phyloP scores from a whole-genome alignment of 2,113 vertebrate genomes.

The Lagopus leucura region DNA sequence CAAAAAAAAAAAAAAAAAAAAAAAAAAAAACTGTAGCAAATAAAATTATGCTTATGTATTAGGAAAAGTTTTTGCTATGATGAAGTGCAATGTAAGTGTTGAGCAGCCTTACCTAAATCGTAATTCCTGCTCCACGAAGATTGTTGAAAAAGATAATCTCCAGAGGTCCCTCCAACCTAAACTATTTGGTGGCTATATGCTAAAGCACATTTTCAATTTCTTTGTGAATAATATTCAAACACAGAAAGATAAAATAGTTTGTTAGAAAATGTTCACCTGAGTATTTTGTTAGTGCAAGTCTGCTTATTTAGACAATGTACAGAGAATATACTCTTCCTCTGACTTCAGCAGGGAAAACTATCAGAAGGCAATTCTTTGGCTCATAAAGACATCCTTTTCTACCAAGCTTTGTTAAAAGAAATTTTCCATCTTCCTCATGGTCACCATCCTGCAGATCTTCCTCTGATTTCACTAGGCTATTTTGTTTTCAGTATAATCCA shows the following conservation, averaged over 20 bases:
- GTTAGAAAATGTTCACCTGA: background rate
- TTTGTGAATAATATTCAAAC: background rate
- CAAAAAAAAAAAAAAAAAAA: background rate
- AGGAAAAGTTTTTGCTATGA: background rate
- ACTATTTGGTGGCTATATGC: background rate
- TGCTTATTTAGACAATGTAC: background rate
- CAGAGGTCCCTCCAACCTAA: slow-evolving; percentile 53
- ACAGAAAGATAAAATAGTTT: background rate
- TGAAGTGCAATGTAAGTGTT: background rate
- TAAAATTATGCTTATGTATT: background rate
- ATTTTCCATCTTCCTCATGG: background rate
- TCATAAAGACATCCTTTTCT: background rate
- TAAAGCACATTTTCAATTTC: background rate
- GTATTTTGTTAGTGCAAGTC: background rate
- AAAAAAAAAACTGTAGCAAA: background rate
- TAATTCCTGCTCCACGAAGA: background rate
- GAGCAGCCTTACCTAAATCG: background rate
- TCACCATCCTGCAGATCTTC: background rate
- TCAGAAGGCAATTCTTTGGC: background rate
- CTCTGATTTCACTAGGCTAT: fast-evolving
- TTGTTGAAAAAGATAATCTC: slow-evolving; percentile 8
- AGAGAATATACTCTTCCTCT: background rate
- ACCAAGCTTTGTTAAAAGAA: background rate
- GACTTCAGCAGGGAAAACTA: background rate
- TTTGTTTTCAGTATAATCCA: background rate